phyloP scores from a whole-genome alignment of 2,888 invertebrate genomes.

The Cylindroiulus punctatus region DNA sequence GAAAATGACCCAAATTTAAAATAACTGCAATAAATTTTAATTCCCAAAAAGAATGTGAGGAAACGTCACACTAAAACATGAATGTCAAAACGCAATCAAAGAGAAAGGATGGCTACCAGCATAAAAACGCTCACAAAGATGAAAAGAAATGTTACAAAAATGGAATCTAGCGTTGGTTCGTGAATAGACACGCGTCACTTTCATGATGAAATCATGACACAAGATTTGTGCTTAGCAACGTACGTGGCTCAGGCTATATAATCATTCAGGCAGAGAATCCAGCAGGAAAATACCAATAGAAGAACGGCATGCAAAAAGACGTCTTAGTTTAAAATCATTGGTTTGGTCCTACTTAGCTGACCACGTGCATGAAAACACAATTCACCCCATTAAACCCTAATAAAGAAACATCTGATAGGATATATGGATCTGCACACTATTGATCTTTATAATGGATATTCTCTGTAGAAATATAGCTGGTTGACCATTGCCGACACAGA shows the following conservation, averaged over 20 bases:
- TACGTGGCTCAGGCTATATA: background rate
- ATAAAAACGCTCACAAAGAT: background rate
- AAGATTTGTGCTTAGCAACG: background rate
- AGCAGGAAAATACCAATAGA: background rate
- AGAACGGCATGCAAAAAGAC: background rate
- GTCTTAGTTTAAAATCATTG: background rate
- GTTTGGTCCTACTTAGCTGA: background rate
- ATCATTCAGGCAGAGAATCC: background rate
- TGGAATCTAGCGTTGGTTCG: background rate
- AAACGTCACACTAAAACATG: background rate
- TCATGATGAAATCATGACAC: background rate
- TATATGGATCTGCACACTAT: background rate
- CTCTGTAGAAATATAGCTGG: constrained; percentile 3
- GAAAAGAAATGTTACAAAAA: background rate
- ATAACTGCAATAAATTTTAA: constrained; percentile 38
- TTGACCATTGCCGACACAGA: background rate
- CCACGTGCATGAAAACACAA: background rate
- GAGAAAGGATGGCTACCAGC: background rate
- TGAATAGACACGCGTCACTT: background rate
- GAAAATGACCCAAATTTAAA: background rate
- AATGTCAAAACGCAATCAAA: background rate
- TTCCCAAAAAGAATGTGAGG: constrained; percentile 26
- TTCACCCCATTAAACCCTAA: background rate
- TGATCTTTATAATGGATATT: background rate
- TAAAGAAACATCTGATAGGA: background rate